Evolutionary conservation across 1,140 invertebrate species (phyloP), one percentile per base, ranked within the genome.

Genomic region (Eueides isabella): DNA sequence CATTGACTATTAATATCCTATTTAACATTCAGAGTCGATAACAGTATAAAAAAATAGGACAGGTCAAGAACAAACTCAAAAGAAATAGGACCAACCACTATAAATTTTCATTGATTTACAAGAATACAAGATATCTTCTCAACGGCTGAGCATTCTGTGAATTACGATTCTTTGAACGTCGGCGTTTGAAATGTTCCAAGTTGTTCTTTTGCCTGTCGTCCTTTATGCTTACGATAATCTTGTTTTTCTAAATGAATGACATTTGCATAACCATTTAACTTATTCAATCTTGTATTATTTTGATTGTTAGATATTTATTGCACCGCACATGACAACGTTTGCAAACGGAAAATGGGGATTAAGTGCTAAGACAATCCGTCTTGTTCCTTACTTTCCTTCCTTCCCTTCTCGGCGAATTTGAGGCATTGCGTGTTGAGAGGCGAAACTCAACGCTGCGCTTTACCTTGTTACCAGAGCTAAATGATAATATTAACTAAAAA

Each of bases 81-180:
- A 68, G 41, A 68, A 48, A 68, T 55, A 55, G 28, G 29, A 29
- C 44, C 66, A 55, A 68, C 66, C 41, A 55, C 41, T 44, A 55
- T 55, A 19, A 68, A 68, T 68, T 68, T 48, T 55, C 19, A 38
- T 41, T 33, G 64, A 33, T 38, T 66, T 66, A 30, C 33, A 66
- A 66, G 33, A 33, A 38, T 66, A 41, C 64, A 28, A 66, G 64
- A 66, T 14, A 55, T 31, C 9, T 48, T 55, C 44, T 68, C 14
- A 29, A 48, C 66, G 29, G 14, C 44, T 7, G 44, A 41, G 30
- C 48, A 35, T 31, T 67, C 31, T 68, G 66, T 48, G 31, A 68
- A 68, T 68, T 31, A 68, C 28, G n/a, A 41, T 66, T 66, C 44
- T 29, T 16, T 55, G 41, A 55, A 55, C 48, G 48, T 55, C 19